These are phyloP conservation scores for Cryptosula pallasiana DNA, from an alignment of 2,888 invertebrate genomes.

Conservation along the genomic window DNA sequence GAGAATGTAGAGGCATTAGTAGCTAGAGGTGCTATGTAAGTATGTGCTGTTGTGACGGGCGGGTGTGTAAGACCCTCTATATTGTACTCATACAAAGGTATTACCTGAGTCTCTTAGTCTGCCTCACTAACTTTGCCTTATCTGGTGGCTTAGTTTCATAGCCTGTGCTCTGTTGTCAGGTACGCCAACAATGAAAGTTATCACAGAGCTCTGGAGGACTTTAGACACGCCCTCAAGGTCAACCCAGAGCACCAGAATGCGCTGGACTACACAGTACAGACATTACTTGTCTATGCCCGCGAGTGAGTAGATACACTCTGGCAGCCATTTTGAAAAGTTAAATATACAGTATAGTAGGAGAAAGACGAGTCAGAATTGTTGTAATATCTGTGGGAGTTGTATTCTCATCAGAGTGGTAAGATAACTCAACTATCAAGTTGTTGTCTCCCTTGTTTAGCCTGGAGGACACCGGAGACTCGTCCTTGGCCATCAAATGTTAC, in stretches of 20 bases:
- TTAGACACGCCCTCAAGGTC: conserved; percentile 80
- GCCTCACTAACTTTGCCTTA: too few species aligned
- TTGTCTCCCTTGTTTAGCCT: neutral
- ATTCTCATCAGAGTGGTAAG: neutral
- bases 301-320: conserved; percentile 54
- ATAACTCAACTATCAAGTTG: neutral
- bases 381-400: neutral
- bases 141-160: too few species aligned
- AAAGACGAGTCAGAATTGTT: too few species aligned
- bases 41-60: conserved; percentile 27
- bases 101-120: too few species aligned
- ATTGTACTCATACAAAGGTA: too few species aligned
- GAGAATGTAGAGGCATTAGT: conserved; percentile 84
- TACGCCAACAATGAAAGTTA: conserved; percentile 89
- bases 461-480: neutral
- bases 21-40: conserved; percentile 68
- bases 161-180: too few species aligned
- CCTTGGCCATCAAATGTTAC: neutral
- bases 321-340: too few species aligned
- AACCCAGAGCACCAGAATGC: conserved; percentile 89
- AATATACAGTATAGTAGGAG: too few species aligned
- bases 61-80: too few species aligned
- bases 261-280: conserved; percentile 87
- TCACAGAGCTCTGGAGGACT: conserved; percentile 87
- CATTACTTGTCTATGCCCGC: conserved; percentile 79